phyloP scores from a whole-genome alignment of 2,888 invertebrate genomes.

The Aphidius colemani region DNA sequence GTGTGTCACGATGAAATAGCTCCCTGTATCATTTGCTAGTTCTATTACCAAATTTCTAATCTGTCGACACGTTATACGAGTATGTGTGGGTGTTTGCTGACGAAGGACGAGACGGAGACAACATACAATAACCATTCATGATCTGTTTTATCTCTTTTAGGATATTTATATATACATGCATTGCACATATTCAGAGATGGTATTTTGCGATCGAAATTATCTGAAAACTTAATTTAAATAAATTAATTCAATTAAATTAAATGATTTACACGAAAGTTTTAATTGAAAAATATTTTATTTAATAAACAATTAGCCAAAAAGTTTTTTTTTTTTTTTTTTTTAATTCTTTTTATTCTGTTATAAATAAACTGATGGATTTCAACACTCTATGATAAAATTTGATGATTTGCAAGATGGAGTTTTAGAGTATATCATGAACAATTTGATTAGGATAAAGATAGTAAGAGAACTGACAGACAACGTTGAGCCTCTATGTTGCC shows the following conservation, averaged over 20 bases:
- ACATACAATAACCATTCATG: not conserved
- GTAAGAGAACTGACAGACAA: conserved; percentile 23
- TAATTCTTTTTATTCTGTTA: no score
- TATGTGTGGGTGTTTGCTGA: not conserved
- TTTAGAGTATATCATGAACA: not conserved
- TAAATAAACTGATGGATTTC: no score
- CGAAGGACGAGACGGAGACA: not conserved
- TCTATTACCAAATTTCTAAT: conserved; percentile 31
- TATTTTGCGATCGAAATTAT: no score
- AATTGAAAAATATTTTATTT: no score
- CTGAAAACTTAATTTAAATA: no score
- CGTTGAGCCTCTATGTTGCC: conserved; percentile 45
- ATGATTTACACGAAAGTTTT: no score
- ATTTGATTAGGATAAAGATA: conserved; percentile 21
- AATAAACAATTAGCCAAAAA: no score
- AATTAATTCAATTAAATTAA: no score
- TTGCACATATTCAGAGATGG: no score
- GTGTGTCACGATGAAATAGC: conserved; percentile 28
- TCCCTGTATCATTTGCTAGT: conserved; percentile 29
- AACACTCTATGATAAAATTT: no score
- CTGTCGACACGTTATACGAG: conserved; percentile 10
- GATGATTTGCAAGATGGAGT: no score
- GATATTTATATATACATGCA: not conserved
- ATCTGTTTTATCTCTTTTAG: conserved; percentile 11
- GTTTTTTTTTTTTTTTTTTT: no score